Base-by-base conservation (phyloP, 2,888 invertebrate genomes). In the Toxonevra muliebris region DNA sequence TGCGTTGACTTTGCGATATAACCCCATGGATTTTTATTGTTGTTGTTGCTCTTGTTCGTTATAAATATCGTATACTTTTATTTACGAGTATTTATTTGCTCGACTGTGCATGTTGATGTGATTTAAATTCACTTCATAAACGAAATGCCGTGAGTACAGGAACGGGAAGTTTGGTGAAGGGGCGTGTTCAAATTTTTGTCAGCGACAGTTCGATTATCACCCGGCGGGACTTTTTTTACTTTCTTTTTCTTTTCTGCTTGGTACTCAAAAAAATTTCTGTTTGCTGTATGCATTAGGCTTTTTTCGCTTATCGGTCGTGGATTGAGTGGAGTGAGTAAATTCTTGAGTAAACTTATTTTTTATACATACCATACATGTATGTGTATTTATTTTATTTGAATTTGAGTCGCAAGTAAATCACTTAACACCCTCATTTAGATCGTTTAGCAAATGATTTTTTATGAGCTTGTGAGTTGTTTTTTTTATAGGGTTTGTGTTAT, bases 341-440 rank as follows among this genome's bases (percentile, higher is more conserved):
- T 20, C 15, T 55, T 63, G 20, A 42, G 52, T 40, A 20, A 42
- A 57, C 30, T 50, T 61, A 48, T 60, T 54, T 60, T 45, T 45
- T 66, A 43, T 30, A 43, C n/a, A n/a, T n/a, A 11, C 9, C 15
- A 20, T 20, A 52, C 9, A 4, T 57, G 1, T 2, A 7, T 48
- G 11, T 42, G 15, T 43, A 3, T 48, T 54, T 69, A 72, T 61
- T 65, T 48, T 40, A 41, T 13, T 41, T 41, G 41, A 42, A 53
- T 4, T 66, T 30, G 20, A 12, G 48, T 65, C 73, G 74, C 70
- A 9, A 7, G 30, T 69, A 75, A 76, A 73, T 73, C 76, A 70
- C 73, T 76, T 76, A 75, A 75, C 76, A 76, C 76, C 76, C 76
- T 74, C 75, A 73, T 73, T 71, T 66, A 52, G 2, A 41, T 40